Evolutionary conservation across 2,888 invertebrate species (phyloP), one percentile per base, ranked within the genome.

Genomic region (Conchocele bisecta): DNA sequence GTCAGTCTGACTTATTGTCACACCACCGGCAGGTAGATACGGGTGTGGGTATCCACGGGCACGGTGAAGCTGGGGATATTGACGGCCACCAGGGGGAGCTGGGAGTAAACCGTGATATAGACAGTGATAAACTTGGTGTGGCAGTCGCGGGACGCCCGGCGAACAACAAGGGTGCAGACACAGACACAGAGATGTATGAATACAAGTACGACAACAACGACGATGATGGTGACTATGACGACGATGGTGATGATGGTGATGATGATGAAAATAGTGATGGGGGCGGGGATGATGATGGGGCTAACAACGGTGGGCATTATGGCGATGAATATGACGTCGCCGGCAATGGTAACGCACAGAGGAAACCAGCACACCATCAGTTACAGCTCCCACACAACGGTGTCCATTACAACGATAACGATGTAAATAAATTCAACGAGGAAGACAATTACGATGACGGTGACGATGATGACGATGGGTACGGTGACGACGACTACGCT

Each of bases 171-270:
- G n/a, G n/a, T n/a, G n/a, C n/a, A n/a, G n/a, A n/a, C n/a, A n/a
- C n/a, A n/a, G n/a, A n/a, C n/a, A n/a, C n/a, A n/a, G n/a, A n/a
- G n/a, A n/a, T n/a, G n/a, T n/a, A 78, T 33, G 57, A 77, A 44
- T 72, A 82, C 39, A 63, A 75, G n/a, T 60, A 79, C 26, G 79
- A 79, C 22, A 82, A 79, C 44, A 73, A 80, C 46, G 81, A 78
- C 44, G 72, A 79, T 28, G 73, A 79, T 60, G 77, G 84, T 69
- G 76, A 79, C 54, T 61, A 60, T 31, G 70, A 79, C 15, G 69
- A 58, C 50, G 61, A 71, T 28, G 48, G 70, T 31, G 82, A 75
- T 35, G 75, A 79, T 26, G 72, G 77, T 42, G 71, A 74, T 50
- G 71, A 74, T 31, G 73, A 68, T 22, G 74, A 65, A 31, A 57